Evolutionary conservation across 2,797 vertebrate genomes (phyloP).

Genomic region (Syngnathus rostellatus): DNA sequence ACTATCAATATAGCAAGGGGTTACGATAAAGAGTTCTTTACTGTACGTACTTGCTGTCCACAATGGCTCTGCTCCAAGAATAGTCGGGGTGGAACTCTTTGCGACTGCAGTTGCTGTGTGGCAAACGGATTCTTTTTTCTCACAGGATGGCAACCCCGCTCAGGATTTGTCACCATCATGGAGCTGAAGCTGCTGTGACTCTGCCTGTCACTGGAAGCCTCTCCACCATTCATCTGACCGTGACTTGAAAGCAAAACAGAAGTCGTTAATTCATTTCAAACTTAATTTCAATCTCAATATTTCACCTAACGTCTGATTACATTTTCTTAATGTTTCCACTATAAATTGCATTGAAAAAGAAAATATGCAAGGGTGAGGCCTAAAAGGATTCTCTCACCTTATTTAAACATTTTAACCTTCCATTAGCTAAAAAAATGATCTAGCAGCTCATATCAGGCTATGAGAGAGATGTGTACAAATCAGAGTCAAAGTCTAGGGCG

Average conservation of each 20-base stretch:
- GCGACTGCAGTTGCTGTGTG: conserved; percentile 83
- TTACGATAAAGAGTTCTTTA: neutral
- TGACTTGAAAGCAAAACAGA: conserved; percentile 13
- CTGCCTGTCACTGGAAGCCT: conserved; percentile 60
- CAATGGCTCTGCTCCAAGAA: conserved; percentile 75
- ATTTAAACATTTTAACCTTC: neutral
- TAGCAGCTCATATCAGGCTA: conserved; percentile 3
- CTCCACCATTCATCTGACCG: conserved; percentile 59
- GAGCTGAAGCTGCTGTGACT: conserved; percentile 55
- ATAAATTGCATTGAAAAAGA: neutral
- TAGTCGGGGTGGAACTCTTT: conserved; percentile 75
- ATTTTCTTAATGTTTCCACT: neutral
- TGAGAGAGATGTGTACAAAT: conserved; percentile 44
- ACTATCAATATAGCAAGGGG: neutral
- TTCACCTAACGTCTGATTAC: neutral
- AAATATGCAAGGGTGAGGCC: neutral
- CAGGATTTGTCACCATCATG: conserved; percentile 51
- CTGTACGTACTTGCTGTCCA: conserved; percentile 71
- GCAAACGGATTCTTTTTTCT: conserved; percentile 78
- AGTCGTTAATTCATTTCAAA: neutral
- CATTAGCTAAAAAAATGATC: neutral
- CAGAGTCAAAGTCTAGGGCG: conserved; percentile 42
- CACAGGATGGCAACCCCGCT: conserved; percentile 56
- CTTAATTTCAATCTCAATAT: neutral
- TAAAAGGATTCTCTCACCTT: neutral